These are phyloP conservation scores for Boloria selene DNA, from an alignment of 2,888 invertebrate species.

Conservation along the genomic window DNA sequence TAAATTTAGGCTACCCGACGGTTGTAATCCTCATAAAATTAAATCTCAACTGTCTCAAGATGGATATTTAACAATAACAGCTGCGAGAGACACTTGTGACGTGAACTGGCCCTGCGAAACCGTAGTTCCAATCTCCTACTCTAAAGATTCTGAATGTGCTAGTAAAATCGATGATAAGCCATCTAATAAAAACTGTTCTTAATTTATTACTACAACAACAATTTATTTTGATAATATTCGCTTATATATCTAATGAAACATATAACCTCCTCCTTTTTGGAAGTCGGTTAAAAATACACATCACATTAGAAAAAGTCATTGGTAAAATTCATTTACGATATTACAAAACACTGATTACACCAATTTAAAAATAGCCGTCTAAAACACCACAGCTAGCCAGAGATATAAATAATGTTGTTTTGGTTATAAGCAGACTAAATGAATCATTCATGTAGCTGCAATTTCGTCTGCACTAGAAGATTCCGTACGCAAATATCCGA, in stretches of 20 bases:
- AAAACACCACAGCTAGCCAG: not conserved
- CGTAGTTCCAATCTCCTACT: slow-evolving; percentile 48
- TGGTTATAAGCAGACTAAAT: slow-evolving; percentile 25
- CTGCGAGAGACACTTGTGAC: slow-evolving; percentile 51
- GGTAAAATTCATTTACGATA: slow-evolving; percentile 4
- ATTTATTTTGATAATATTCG: not conserved
- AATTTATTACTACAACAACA: not conserved
- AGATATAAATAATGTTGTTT: slow-evolving; percentile 8
- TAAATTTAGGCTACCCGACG: slow-evolving; percentile 66
- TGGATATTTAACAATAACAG: slow-evolving; percentile 63
- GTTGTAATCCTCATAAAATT: slow-evolving; percentile 57
- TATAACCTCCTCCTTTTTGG: too few species aligned
- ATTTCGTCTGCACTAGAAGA: slow-evolving; percentile 47
- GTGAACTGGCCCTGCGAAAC: slow-evolving; percentile 52
- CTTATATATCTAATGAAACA: too few species aligned
- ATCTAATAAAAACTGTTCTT: slow-evolving; percentile 13
- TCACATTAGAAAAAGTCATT: not conserved
- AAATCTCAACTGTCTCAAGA: slow-evolving; percentile 55
- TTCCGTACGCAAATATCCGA: slow-evolving; percentile 46
- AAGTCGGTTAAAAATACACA: not conserved
- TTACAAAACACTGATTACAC: slow-evolving; percentile 15
- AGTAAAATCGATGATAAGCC: slow-evolving; percentile 21
- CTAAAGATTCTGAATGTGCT: slow-evolving; percentile 34
- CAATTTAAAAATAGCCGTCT: slow-evolving; percentile 19
- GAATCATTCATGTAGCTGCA: slow-evolving; percentile 36